These are phyloP conservation scores for Chorisops tibialis DNA, from an alignment of 2,888 invertebrate species.

Conservation along the genomic window DNA sequence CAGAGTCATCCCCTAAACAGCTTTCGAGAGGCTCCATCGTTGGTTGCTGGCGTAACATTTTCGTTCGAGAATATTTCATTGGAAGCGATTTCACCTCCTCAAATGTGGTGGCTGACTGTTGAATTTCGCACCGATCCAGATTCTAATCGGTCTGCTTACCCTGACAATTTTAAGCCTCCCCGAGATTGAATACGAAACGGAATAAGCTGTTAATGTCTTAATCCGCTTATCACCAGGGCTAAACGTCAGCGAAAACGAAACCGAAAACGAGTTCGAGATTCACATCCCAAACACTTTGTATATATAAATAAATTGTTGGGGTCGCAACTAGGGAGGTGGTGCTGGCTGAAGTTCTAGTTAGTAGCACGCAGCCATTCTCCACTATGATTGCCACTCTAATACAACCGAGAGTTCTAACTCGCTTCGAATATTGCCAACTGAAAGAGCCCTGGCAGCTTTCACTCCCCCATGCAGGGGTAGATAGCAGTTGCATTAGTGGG, in stretches of 20 bases:
- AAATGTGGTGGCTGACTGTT: conserved; percentile 6
- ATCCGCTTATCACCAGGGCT: conserved; percentile 30
- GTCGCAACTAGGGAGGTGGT: too few species aligned
- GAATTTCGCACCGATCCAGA: conserved; percentile 13
- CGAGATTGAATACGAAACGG: conserved; percentile 32
- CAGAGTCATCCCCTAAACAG: not conserved
- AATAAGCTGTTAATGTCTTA: conserved; percentile 33
- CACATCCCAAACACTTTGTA: too few species aligned
- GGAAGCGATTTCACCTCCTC: conserved; percentile 4
- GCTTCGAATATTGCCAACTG: too few species aligned
- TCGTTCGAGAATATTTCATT: not conserved
- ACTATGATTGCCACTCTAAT: too few species aligned
- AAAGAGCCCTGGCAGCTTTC: too few species aligned
- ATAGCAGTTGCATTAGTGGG: too few species aligned
- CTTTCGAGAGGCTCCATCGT: not conserved
- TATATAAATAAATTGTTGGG: too few species aligned
- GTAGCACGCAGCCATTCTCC: too few species aligned
- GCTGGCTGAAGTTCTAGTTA: too few species aligned
- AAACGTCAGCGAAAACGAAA: conserved; percentile 30
- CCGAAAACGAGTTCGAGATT: not conserved
- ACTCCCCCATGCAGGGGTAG: too few species aligned
- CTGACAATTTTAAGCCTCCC: conserved; percentile 31
- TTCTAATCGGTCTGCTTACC: conserved; percentile 30
- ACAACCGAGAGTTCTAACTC: too few species aligned
- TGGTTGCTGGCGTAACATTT: not conserved